Evolutionary conservation across 2,113 vertebrate species (phyloP), one percentile per base, ranked within the genome.

Genomic region (Perca flavescens): DNA sequence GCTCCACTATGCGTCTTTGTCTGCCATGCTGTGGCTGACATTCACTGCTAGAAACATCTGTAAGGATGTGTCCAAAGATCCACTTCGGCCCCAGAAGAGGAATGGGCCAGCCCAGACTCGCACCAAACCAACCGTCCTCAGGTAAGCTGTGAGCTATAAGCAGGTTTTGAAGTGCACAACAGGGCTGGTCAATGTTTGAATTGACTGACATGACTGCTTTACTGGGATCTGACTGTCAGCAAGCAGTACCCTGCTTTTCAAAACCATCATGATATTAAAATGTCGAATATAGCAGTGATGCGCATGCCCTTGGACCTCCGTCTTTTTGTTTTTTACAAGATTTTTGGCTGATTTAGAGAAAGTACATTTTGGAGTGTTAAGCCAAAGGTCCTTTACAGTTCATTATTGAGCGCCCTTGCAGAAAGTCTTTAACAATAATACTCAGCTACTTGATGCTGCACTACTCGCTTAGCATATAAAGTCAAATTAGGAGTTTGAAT

Each of bases 41-140:
- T 96, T 97, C 66, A 97, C 96, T 10, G 97, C 97, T 79, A 96
- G 97, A 86, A 97, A 96, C 93, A 96, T 98, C 94, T 99, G 97
- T 93, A 95, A 95, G 88, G 97, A 98, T 92, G 96, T 98, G 84
- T 97, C 95, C 84, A 97, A 94, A 94, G 97, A 97, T 88, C 93
- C 95, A 25, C 95, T 94, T 0, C 95, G 90, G 0, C 89, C 93
- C 78, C 93, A 92, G 3, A 95, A 96, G 47, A 86, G 94, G 70
- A 96, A 96, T 46, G 95, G 93, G 0, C 93, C 92, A 0, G 60
- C 50, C 47, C 84, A 90, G 57, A 94, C 93, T 13, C 91, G 91
- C 56, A 91, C 94, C 89, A 96, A 95, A 88, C 95, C 97, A 70
- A 96, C 96, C 1, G 89, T 99, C 77, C 94, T 99, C 90, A 96